Evolutionary conservation across 2,113 vertebrate species (phyloP).

Genomic region (Tragelaphus imberbis): DNA sequence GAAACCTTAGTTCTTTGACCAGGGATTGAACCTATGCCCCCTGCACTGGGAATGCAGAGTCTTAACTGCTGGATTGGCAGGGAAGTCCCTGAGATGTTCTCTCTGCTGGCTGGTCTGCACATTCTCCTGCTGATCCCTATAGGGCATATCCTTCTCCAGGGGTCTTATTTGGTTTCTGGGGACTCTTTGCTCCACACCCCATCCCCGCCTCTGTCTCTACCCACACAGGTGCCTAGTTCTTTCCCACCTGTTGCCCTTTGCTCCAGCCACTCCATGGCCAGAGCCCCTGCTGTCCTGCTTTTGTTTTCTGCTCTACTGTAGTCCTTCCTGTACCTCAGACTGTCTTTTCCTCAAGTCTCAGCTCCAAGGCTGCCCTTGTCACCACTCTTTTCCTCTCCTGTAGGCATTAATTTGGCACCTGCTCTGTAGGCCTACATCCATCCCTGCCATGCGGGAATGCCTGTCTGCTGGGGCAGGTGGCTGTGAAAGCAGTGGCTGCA

Average conservation of each 20-base stretch:
- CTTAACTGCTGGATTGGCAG: background rate
- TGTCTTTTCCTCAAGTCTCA: background rate
- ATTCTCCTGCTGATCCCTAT: background rate
- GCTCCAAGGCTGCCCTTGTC: background rate
- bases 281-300: background rate
- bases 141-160: background rate
- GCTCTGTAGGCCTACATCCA: background rate
- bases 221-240: background rate
- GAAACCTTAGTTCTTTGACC: background rate
- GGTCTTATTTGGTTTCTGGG: background rate
- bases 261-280: rapidly evolving
- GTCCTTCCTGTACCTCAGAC: background rate
- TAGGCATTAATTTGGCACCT: background rate
- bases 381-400: background rate
- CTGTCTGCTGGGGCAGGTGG: background rate
- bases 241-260: background rate
- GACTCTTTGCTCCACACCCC: background rate
- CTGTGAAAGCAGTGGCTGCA: background rate
- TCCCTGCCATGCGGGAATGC: background rate
- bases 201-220: background rate
- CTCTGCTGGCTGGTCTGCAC: background rate
- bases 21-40: background rate
- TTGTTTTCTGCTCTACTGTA: background rate
- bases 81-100: background rate
- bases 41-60: background rate